A percentile compares a stretch with the other conserved stretches of the same genome.
Conservation (phyloP, 2,113 vertebrate genomes). For the Apteryx mantelli region DNA sequence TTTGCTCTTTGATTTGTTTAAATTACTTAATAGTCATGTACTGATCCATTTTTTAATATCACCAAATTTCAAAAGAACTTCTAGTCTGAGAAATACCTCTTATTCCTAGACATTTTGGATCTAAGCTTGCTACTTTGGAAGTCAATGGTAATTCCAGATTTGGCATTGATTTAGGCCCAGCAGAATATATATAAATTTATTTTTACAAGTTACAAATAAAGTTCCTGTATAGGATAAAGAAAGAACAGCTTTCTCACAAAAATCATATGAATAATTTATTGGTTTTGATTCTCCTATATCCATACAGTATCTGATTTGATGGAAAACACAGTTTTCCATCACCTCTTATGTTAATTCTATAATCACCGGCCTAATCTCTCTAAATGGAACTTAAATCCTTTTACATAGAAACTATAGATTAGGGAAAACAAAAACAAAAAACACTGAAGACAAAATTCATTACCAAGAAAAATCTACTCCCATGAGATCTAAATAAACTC, state of each 20-base stretch:
- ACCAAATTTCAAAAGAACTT: neutral
- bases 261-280: neutral
- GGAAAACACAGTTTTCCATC: neutral
- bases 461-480: neutral
- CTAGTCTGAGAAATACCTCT: neutral
- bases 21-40: neutral
- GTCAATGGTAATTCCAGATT: neutral
- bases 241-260: neutral
- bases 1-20: neutral
- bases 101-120: neutral
- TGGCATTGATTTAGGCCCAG: neutral
- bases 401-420: neutral
- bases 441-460: neutral
- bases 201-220: neutral
- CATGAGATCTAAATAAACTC: neutral
- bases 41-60: neutral
- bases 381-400: constrained; percentile 14
- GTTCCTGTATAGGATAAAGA: neutral
- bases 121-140: neutral
- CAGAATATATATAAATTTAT: neutral
- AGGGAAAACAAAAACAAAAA: neutral
- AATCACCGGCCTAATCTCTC: neutral
- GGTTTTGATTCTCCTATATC: neutral
- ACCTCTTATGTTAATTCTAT: neutral
- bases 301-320: neutral